Percentiles rank a stretch among this genome's conserved stretches.
Conservation (phyloP, 1,140 invertebrate genomes). For the Protaetia brevitarsis region DNA sequence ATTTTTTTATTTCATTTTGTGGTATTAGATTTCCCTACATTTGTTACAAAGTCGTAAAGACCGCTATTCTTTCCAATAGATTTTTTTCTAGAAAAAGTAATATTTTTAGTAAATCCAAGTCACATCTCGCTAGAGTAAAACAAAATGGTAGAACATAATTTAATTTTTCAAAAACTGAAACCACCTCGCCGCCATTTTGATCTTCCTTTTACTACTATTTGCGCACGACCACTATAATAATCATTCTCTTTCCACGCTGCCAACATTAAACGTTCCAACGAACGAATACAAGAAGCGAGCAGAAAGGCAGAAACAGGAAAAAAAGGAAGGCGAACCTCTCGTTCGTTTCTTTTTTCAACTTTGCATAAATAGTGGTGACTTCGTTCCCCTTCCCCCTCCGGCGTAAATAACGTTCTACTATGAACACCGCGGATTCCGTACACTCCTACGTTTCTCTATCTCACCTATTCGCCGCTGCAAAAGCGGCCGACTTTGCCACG, state of each 20-base stretch:
- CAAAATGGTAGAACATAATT: no score
- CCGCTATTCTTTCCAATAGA: no score
- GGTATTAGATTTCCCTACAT: no score
- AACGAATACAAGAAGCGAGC: neutral
- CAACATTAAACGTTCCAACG: neutral
- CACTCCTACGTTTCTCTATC: neutral
- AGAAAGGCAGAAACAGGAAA: neutral
- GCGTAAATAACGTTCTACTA: neutral
- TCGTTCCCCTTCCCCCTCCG: neutral
- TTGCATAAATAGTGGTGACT: neutral
- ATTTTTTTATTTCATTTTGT: no score
- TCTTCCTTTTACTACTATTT: neutral
- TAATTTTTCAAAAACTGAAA: neutral
- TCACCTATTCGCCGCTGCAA: neutral
- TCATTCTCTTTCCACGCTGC: neutral
- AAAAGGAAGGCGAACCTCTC: neutral
- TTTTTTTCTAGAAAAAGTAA: no score
- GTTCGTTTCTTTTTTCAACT: neutral
- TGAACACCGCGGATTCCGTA: neutral
- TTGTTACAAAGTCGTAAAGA: no score
- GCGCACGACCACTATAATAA: slow-evolving; percentile 3
- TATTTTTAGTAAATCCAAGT: no score
- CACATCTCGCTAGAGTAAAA: no score
- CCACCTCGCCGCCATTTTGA: neutral
- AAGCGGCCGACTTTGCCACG: neutral